Evolutionary conservation across 2,797 vertebrate genomes (phyloP).

Genomic region (Crocodylus rhombifer): DNA sequence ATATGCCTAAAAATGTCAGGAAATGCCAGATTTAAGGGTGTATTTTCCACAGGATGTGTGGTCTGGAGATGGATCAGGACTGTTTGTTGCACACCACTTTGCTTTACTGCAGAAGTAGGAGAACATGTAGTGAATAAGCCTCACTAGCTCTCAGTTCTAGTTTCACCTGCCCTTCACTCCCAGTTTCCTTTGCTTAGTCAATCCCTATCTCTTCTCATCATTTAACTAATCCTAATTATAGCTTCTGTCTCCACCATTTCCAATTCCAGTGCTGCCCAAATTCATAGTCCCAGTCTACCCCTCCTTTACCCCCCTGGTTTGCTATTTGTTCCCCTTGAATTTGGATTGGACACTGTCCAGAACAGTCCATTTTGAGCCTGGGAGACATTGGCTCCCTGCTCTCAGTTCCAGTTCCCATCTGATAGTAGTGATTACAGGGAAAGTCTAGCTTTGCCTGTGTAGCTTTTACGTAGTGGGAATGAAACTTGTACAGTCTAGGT

Average conservation of each 20-base stretch:
- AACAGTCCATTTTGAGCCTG: not conserved
- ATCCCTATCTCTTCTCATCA: too few species aligned
- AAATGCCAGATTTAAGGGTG: too few species aligned
- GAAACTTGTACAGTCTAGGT: not conserved
- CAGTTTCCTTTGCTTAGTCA: too few species aligned
- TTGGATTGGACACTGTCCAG: not conserved
- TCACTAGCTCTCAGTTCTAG: not conserved
- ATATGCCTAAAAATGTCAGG: too few species aligned
- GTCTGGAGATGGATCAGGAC: too few species aligned
- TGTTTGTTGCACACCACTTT: too few species aligned
- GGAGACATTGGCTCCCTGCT: not conserved
- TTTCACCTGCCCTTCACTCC: not conserved
- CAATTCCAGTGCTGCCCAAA: not conserved
- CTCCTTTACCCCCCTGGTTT: not conserved
- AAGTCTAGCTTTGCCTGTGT: not conserved
- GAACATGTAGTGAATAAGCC: too few species aligned
- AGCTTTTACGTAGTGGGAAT: not conserved
- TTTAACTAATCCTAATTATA: not conserved
- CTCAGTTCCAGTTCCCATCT: not conserved
- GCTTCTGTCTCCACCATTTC: not conserved
- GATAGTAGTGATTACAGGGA: not conserved
- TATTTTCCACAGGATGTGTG: too few species aligned
- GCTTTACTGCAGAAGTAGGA: too few species aligned
- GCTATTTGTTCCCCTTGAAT: not conserved
- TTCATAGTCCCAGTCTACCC: not conserved